These are phyloP conservation scores for Mustela erminea DNA, from an alignment of 2,797 vertebrate species.

Conservation along the genomic window DNA sequence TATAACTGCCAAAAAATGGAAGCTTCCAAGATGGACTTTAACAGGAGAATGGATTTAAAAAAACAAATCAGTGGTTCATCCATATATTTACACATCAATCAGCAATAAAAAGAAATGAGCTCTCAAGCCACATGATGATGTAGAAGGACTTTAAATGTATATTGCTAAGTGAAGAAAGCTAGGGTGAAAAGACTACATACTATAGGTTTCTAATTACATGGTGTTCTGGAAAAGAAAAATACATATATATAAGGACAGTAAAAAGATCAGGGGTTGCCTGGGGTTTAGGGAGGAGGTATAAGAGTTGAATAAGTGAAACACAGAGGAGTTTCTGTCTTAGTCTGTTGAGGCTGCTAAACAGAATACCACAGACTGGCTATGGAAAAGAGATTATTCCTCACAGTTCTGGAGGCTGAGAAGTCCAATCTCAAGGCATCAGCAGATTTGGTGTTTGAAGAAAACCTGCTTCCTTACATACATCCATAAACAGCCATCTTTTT, in stretches of 20 bases:
- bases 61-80: background rate
- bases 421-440: background rate
- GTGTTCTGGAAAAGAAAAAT: background rate
- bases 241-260: background rate
- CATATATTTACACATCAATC: background rate
- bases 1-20: too few relatives aligned
- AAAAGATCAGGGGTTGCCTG: background rate
- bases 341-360: background rate
- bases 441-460: background rate
- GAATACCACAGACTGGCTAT: background rate
- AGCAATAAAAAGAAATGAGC: background rate
- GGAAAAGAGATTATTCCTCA: background rate
- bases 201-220: background rate
- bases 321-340: background rate
- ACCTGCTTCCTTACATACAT: background rate
- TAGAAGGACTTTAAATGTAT: background rate
- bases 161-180: background rate
- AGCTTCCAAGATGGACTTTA: too few relatives aligned
- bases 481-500: background rate
- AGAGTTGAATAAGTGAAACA: background rate
- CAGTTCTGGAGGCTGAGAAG: background rate
- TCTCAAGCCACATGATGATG: background rate
- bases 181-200: background rate
- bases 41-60: too few relatives aligned
- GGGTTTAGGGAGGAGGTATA: background rate